Conservation (phyloP, 2,888 invertebrate species). For the Lasioglossum calceatum region DNA sequence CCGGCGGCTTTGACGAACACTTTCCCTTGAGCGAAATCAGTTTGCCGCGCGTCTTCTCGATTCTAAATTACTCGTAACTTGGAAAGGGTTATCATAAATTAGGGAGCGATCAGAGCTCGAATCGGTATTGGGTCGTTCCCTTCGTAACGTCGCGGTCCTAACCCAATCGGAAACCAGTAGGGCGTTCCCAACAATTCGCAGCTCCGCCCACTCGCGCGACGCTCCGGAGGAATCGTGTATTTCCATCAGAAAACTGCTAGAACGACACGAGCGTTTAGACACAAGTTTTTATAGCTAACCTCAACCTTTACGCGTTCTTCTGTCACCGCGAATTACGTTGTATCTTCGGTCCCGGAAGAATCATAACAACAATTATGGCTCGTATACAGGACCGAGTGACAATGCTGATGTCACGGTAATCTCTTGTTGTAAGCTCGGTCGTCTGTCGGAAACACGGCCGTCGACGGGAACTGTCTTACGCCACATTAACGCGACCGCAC, state of each 20-base stretch:
- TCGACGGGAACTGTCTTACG: constrained; percentile 2
- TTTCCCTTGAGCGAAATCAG: neutral
- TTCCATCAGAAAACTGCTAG: no score
- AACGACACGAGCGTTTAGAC: neutral
- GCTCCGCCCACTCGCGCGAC: no score
- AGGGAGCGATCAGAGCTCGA: no score
- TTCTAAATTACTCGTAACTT: no score
- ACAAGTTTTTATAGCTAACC: neutral
- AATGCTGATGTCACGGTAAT: neutral
- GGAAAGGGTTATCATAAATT: no score
- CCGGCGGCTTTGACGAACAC: neutral
- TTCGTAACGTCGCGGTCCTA: no score
- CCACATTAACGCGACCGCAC: neutral
- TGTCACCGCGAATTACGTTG: neutral
- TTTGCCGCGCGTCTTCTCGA: neutral
- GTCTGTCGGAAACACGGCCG: neutral
- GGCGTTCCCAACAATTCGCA: rapidly evolving
- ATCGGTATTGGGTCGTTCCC: no score
- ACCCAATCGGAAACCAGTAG: no score
- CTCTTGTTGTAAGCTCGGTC: neutral
- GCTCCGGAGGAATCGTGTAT: no score
- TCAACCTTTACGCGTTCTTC: neutral
- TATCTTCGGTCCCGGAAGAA: neutral
- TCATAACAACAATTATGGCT: neutral
- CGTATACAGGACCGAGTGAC: neutral